These are phyloP conservation scores for Parnassius smintheus DNA, from an alignment of 2,888 invertebrate genomes.

Conservation along the genomic window DNA sequence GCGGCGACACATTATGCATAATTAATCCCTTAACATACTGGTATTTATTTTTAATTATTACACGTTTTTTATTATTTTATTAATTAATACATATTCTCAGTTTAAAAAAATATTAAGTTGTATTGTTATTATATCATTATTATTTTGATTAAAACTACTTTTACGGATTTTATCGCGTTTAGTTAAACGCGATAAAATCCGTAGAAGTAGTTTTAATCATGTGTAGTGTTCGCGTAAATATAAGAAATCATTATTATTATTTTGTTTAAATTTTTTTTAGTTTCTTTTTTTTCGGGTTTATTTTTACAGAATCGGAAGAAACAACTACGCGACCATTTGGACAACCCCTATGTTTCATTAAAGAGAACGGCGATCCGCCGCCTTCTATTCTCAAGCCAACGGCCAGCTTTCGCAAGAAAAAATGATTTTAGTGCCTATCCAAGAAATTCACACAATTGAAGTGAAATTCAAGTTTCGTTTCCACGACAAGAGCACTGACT, in stretches of 20 bases:
- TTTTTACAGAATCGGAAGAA: slow-evolving; percentile 78
- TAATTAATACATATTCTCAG: too few relatives aligned
- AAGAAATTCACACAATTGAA: too few relatives aligned
- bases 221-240: too few relatives aligned
- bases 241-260: too few relatives aligned
- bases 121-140: slow-evolving; percentile 39
- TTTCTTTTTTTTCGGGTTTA: slow-evolving; percentile 65
- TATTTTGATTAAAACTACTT: slow-evolving; percentile 36
- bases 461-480: slow-evolving; percentile 51
- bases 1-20: slow-evolving; percentile 39
- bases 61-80: too few relatives aligned
- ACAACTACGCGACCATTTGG: slow-evolving; percentile 87
- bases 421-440: slow-evolving; percentile 54
- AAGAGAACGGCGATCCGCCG: slow-evolving; percentile 78
- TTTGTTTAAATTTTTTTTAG: slow-evolving; percentile 52
- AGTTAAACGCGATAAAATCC: too few relatives aligned
- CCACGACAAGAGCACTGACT: slow-evolving; percentile 57
- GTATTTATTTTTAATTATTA: too few relatives aligned
- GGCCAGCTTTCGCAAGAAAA: slow-evolving; percentile 78
- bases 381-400: slow-evolving; percentile 77
- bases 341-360: slow-evolving; percentile 87
- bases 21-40: slow-evolving; percentile 27
- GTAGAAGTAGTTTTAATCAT: too few relatives aligned
- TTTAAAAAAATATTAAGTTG: slow-evolving; percentile 32
- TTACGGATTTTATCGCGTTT: too few relatives aligned